Base-by-base conservation (phyloP, 2,888 invertebrate species). In the Macroteleia sp. region DNA sequence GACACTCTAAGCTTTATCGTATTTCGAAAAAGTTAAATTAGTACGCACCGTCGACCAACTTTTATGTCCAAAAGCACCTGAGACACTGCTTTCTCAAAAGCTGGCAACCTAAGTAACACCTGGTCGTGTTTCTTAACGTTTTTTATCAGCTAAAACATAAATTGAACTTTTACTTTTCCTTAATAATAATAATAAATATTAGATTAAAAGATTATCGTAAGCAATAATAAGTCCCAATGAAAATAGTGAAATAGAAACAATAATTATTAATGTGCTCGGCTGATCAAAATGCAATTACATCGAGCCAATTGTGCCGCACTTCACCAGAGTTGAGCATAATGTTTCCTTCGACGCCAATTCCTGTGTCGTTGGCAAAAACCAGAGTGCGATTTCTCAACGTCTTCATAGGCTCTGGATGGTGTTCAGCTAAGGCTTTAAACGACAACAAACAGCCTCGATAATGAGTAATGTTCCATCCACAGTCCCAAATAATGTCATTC, bases 241-340 rank as follows among this genome's bases (percentile, higher is more conserved):
- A n/a, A n/a, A n/a, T n/a, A n/a, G n/a, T n/a, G n/a, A n/a, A n/a
- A n/a, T n/a, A n/a, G n/a, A n/a, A n/a, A n/a, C n/a, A n/a, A n/a
- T n/a, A n/a, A n/a, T n/a, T n/a, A n/a, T n/a, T n/a, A n/a, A n/a
- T n/a, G n/a, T n/a, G n/a, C n/a, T n/a, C n/a, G n/a, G n/a, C n/a
- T n/a, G n/a, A n/a, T n/a, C n/a, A n/a, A n/a, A n/a, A n/a, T n/a
- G n/a, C 14, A 34, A 54, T 94, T 92, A 97, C 96, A 92, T 97
- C 97, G 70, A 98, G 92, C 98, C 98, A 98, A 92, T 97, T 97
- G 87, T 96, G 95, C 71, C 97, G 93, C 32, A 98, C 98, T 93
- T 98, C 98, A 32, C 97, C 97, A 82, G 97, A 97, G 88, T 96
- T 97, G 0, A 98, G 93, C 93, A 96, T 96, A 6, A 98, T 95